Evolutionary conservation across 2,113 vertebrate genomes (phyloP).

Genomic region (Protobothrops flavoviridis): DNA sequence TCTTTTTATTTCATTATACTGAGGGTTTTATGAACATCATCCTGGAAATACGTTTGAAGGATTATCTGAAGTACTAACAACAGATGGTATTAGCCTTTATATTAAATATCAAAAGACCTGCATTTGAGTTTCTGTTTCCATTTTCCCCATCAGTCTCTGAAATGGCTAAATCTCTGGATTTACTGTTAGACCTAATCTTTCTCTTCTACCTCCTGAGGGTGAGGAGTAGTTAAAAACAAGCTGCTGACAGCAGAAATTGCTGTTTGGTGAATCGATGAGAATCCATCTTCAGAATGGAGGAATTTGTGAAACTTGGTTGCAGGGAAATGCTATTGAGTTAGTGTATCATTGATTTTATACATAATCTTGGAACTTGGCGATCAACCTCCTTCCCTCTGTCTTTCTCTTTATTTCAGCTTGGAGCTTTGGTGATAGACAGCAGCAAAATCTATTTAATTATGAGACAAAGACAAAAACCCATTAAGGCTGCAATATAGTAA

Average conservation of each 20-base stretch:
- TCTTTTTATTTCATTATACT: background rate
- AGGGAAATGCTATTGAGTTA: background rate
- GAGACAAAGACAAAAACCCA: background rate
- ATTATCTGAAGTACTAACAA: background rate
- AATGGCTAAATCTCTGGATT: background rate
- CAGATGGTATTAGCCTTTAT: background rate
- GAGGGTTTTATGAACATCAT: background rate
- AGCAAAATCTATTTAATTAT: constrained; percentile 10
- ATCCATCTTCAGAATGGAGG: constrained; percentile 33
- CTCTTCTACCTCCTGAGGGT: background rate
- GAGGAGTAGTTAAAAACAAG: background rate
- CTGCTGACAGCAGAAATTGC: background rate
- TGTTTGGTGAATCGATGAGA: constrained; percentile 17
- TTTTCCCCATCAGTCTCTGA: fast-evolving
- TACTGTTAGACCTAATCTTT: background rate
- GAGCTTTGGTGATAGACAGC: background rate
- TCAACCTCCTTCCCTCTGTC: background rate
- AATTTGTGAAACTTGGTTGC: background rate
- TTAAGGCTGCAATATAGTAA: background rate
- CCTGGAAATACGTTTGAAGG: background rate
- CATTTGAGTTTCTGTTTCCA: background rate
- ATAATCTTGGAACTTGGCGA: constrained; percentile 30
- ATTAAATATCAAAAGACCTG: background rate
- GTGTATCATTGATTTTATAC: constrained; percentile 36
- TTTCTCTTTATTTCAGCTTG: background rate